phyloP scores from a whole-genome alignment of 2,888 invertebrate species.

The Marasmarcha lunaedactyla region DNA sequence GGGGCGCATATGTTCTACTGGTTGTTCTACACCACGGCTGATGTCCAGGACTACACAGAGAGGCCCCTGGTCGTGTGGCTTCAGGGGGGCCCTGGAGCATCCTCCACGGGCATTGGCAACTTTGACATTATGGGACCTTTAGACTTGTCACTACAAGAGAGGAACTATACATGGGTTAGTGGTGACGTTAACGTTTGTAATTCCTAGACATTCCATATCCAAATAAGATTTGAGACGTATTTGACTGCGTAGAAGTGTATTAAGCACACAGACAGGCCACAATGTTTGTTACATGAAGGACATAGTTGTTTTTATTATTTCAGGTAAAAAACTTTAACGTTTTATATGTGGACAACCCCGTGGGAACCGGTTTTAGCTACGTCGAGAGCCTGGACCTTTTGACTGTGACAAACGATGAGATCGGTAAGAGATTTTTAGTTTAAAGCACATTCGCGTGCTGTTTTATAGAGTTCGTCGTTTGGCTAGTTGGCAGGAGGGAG shows the following conservation, averaged over 20 bases:
- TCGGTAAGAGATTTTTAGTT: slow-evolving; percentile 32
- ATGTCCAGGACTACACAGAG: slow-evolving; percentile 69
- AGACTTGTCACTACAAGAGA: slow-evolving; percentile 71
- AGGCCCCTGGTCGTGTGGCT: slow-evolving; percentile 89
- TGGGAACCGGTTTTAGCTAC: slow-evolving; percentile 89
- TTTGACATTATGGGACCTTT: slow-evolving; percentile 86
- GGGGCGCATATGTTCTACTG: slow-evolving; percentile 90
- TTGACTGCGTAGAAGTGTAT: too few relatives aligned
- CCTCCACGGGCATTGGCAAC: slow-evolving; percentile 87
- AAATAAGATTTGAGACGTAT: too few relatives aligned
- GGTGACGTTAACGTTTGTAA: too few relatives aligned
- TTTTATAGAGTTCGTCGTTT: too few relatives aligned
- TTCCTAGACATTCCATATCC: too few relatives aligned
- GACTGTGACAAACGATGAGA: slow-evolving; percentile 49
- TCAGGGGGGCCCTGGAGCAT: slow-evolving; percentile 88
- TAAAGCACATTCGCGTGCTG: too few relatives aligned
- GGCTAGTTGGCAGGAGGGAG: too few relatives aligned
- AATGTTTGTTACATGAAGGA: too few relatives aligned
- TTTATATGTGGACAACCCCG: slow-evolving; percentile 91
- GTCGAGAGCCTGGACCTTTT: slow-evolving; percentile 60
- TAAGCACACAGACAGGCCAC: too few relatives aligned
- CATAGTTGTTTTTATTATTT: too few relatives aligned
- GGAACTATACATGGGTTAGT: slow-evolving; percentile 83
- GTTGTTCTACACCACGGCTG: slow-evolving; percentile 81
- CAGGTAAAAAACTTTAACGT: slow-evolving; percentile 85